These are phyloP conservation scores for Brachirus orientalis DNA, from an alignment of 2,113 vertebrate genomes.

Conservation along the genomic window DNA sequence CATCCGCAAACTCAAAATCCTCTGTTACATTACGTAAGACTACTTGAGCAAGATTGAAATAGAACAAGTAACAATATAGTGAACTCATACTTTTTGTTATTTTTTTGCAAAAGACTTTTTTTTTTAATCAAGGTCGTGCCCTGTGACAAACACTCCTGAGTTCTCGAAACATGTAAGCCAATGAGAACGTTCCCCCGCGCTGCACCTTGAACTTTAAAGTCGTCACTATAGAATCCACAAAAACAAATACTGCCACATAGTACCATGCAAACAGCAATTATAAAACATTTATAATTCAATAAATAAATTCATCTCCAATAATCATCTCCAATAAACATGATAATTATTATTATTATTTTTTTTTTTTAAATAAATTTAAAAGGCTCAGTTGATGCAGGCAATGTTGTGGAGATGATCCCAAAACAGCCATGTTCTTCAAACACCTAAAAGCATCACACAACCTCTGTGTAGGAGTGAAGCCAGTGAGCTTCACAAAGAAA, in stretches of 20 bases:
- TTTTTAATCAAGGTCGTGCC: conserved; percentile 61
- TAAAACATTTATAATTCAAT: conserved; percentile 75
- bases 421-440: conserved; percentile 61
- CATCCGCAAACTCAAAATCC: conserved; percentile 66
- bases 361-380: conserved; percentile 65
- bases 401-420: conserved; percentile 67
- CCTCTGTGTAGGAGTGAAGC: conserved; percentile 25
- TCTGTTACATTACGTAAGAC: conserved; percentile 67
- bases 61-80: conserved; percentile 76
- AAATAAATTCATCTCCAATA: conserved; percentile 69
- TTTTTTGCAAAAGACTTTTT: conserved; percentile 67
- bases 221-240: conserved; percentile 77
- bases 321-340: conserved; percentile 67
- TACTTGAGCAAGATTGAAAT: conserved; percentile 75
- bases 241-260: conserved; percentile 81
- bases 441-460: conserved; percentile 36
- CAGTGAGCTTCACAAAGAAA: conserved; percentile 37
- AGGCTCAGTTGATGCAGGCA: conserved; percentile 85
- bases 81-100: conserved; percentile 63
- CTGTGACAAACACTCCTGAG: conserved; percentile 21
- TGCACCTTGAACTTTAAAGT: conserved; percentile 67
- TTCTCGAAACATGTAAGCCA: conserved; percentile 31
- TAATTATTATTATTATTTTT: conserved; percentile 49
- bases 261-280: conserved; percentile 84
- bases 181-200: conserved; percentile 20